Conservation (phyloP, 2,113 vertebrate genomes). For the Sorex fumeus region DNA sequence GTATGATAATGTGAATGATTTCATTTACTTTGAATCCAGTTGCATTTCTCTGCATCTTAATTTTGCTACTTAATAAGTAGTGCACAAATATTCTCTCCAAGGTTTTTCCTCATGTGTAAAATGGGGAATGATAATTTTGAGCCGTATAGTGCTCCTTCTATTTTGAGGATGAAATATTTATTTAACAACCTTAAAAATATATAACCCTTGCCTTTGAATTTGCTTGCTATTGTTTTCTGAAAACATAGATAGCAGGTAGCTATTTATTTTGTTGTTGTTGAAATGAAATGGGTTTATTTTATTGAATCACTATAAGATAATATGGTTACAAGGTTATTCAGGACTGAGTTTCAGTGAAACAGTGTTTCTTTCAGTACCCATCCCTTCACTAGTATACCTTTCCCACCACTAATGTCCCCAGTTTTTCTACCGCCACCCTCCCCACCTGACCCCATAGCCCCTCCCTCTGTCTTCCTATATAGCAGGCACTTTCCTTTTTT, state of each 20-base stretch:
- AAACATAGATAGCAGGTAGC: slow-evolving; percentile 10
- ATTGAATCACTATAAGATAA: too few species aligned
- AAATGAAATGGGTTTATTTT: too few species aligned
- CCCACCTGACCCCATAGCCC: too few species aligned
- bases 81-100: neutral
- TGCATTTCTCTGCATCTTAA: slow-evolving; percentile 9
- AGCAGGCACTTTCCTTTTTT: too few species aligned
- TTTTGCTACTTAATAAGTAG: neutral
- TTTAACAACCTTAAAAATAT: slow-evolving; percentile 37
- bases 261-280: neutral
- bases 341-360: too few species aligned
- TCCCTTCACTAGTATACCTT: too few species aligned
- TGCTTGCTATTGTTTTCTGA: slow-evolving; percentile 41
- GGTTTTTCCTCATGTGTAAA: slow-evolving; percentile 47
- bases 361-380: too few species aligned
- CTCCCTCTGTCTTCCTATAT: too few species aligned
- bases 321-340: too few species aligned
- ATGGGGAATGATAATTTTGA: neutral
- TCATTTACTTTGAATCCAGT: slow-evolving; percentile 45
- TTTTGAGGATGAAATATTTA: slow-evolving; percentile 27
- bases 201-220: neutral
- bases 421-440: too few species aligned
- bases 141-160: neutral
- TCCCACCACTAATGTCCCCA: too few species aligned
- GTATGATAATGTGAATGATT: neutral